Base-by-base conservation (phyloP, 2,888 invertebrate genomes). In the Agrochola circellaris region DNA sequence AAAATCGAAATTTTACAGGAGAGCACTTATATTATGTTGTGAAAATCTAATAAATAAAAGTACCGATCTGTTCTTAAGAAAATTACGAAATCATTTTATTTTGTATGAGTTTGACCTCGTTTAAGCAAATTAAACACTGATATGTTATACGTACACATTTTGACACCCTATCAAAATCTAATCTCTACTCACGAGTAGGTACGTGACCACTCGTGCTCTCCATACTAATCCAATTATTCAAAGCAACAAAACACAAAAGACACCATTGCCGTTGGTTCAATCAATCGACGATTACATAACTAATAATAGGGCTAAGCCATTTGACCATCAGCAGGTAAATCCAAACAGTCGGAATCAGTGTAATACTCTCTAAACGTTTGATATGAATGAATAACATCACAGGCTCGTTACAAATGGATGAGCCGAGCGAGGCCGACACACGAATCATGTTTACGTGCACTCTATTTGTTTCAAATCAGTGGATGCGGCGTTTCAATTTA, bases 311-410 rank as follows among this genome's bases (percentile, higher is more conserved):
- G 70, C 54, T 72, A 68, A 82, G 83, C 78, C 51, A 51, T 20
- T 86, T 87, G 84, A 86, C 83, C 84, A 82, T 84, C 84, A 85
- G 77, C 76, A 86, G 87, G 88, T 85, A 85, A 88, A 88, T 92
- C 90, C 87, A 86, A 85, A 89, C 92, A 89, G 90, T 88, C 84
- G 89, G 90, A 93, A 94, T 94, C 94, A 92, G 89, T 91, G 92
- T 92, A 92, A 92, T 93, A 92, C 93, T 92, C 90, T 92, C 90
- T 93, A 94, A 95, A 94, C 94, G 94, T 94, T 95, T 96, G 96
- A 95, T 95, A 94, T 92, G 92, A 93, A 94, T 95, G 94, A 94
- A 94, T 94, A 95, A 95, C 95, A 96, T 96, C 95, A 95, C 90
- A 96, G 93, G 93, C 90, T 88, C 91, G 92, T 91, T 91, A 92